Evolutionary conservation across 1,140 invertebrate genomes (phyloP).

Genomic region (Scylla paramamosain): DNA sequence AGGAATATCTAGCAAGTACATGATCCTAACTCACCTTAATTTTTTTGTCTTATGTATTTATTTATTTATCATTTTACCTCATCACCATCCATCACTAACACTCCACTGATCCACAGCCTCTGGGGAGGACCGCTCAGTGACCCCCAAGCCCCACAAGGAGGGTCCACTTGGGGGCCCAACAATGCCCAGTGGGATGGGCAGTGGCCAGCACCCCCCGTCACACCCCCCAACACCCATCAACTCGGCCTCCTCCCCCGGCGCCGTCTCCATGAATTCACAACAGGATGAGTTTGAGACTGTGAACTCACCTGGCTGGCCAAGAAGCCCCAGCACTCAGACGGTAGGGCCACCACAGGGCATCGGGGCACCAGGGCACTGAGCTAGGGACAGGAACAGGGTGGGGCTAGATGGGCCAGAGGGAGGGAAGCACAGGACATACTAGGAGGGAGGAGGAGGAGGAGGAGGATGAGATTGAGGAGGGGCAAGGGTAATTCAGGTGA

Average conservation of each 20-base stretch:
- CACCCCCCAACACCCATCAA: conserved; percentile 83
- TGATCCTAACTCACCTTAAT: too few relatives aligned
- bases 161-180: conserved; percentile 79
- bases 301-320: conserved; percentile 87
- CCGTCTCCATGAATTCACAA: conserved; percentile 89
- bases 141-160: conserved; percentile 88
- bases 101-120: conserved; percentile 83
- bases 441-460: too few relatives aligned
- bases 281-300: conserved; percentile 95
- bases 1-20: too few relatives aligned
- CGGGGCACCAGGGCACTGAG: neutral
- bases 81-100: too few relatives aligned
- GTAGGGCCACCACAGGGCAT: conserved; percentile 83
- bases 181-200: conserved; percentile 75
- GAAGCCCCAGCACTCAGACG: conserved; percentile 83
- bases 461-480: too few relatives aligned
- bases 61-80: neutral
- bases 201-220: conserved; percentile 78
- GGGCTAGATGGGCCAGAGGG: neutral
- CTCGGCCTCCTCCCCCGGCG: conserved; percentile 89
- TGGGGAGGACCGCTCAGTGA: conserved; percentile 89
- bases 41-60: too few relatives aligned
- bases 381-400: neutral
- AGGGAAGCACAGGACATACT: too few relatives aligned
- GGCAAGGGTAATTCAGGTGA: too few relatives aligned